Evolutionary conservation across 2,888 invertebrate species (phyloP), one percentile per base, ranked within the genome.

Genomic region (Cephus sareptanus): DNA sequence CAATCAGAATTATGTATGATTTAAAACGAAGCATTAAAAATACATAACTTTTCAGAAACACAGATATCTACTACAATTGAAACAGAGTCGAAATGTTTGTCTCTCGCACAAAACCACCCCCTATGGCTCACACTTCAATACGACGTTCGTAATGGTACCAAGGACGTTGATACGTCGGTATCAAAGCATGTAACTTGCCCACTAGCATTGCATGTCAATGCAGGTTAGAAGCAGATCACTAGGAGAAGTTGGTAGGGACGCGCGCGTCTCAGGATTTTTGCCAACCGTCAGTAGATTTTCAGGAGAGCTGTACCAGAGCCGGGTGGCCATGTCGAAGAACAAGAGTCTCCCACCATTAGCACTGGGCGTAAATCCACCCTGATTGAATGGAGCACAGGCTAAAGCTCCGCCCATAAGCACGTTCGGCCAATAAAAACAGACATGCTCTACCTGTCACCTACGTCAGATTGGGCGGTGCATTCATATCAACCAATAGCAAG

Each of bases 261-360:
- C 56, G 56, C 23, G 23, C 23, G 23, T 23, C 56, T 56, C 56
- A 56, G 56, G 23, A 56, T 34, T 31, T 71, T 34, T 71, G 31
- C 71, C 71, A 71, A 71, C 31, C 71, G 12, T 71, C 71, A 34
- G 31, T 34, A 71, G 70, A 76, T 79, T 79, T 73, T 76, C 79
- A 77, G 79, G 82, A 83, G 81, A 83, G 83, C 77, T 78, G 84
- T 80, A 77, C 83, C 79, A 69, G 37, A 37, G 71, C 78, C 77
- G 80, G 82, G 84, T 82, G 81, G 84, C 83, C 84, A 84, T 84
- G 81, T 80, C 79, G 71, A 80, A 79, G 73, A 69, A 75, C 34
- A 69, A 56, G 31, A 34, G 70, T 75, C 78, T 76, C 76, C 81
- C 80, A 71, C 79, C 77, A 76, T 71, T 34, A 15, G 34, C 40